These are phyloP conservation scores for Dreissena rostriformis DNA, from an alignment of 1,140 invertebrate species.

Conservation along the genomic window DNA sequence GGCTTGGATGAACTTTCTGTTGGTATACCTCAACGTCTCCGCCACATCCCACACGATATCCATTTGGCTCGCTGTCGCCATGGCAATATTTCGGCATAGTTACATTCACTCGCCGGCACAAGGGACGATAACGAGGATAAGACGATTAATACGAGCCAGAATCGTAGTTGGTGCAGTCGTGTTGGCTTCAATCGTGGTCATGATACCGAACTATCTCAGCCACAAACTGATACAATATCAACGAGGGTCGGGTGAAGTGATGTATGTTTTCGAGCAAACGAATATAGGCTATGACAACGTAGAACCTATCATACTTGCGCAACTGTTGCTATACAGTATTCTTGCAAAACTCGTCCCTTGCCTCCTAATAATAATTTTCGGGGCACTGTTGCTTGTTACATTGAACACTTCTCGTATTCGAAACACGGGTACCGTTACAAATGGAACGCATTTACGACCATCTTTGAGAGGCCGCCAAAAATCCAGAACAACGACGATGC, in stretches of 20 bases:
- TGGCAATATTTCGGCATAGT: conserved; percentile 96
- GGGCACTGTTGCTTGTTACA: conserved; percentile 79
- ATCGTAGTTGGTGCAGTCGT: conserved; percentile 88
- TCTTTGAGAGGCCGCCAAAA: conserved; percentile 83
- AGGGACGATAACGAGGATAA: conserved; percentile 86
- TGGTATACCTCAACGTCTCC: conserved; percentile 85
- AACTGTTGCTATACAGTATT: conserved; percentile 75
- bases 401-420: conserved; percentile 73
- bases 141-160: conserved; percentile 84
- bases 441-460: conserved; percentile 22
- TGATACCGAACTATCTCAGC: conserved; percentile 87
- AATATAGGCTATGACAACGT: conserved; percentile 58
- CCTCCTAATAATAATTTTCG: conserved; percentile 80
- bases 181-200: conserved; percentile 87
- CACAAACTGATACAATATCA: conserved; percentile 26
- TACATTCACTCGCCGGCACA: conserved; percentile 87
- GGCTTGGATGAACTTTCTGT: conserved; percentile 74
- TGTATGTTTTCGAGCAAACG: conserved; percentile 61
- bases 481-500: conserved; percentile 94
- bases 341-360: conserved; percentile 81
- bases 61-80: conserved; percentile 94
- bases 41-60: conserved; percentile 94
- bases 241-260: background rate
- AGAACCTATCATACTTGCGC: conserved; percentile 64
- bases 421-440: conserved; percentile 57